Evolutionary conservation across 2,888 invertebrate species (phyloP).

Genomic region (Hyppa rectilinea): DNA sequence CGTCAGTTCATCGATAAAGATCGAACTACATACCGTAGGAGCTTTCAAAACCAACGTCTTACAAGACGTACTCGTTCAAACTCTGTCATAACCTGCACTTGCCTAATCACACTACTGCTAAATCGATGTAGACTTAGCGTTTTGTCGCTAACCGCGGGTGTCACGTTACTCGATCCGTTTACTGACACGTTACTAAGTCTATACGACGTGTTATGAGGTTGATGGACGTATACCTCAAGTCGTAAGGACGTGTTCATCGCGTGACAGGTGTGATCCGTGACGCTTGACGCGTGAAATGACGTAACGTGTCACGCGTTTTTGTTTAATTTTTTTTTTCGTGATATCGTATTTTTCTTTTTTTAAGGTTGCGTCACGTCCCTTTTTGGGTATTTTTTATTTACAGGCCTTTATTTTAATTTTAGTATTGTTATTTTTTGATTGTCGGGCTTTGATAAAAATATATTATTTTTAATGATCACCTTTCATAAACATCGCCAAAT

Average conservation of each 20-base stretch:
- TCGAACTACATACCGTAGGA: background rate
- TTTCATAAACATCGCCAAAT: background rate
- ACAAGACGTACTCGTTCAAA: background rate
- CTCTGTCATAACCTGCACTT: constrained; percentile 5
- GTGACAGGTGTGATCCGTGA: constrained; percentile 78
- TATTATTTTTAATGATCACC: background rate
- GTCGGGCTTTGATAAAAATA: background rate
- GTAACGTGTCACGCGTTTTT: constrained; percentile 70
- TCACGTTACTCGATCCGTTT: constrained; percentile 78
- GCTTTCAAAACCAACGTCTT: background rate
- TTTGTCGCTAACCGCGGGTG: constrained; percentile 84
- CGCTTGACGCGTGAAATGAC: constrained; percentile 73
- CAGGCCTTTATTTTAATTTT: background rate
- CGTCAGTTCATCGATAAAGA: no score
- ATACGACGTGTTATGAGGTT: constrained; percentile 83
- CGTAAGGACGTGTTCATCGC: constrained; percentile 77
- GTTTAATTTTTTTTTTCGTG: constrained; percentile 44
- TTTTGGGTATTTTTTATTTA: constrained; percentile 6
- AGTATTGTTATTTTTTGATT: background rate
- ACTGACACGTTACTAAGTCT: constrained; percentile 84
- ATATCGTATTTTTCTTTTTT: constrained; percentile 9
- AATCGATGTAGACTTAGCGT: constrained; percentile 79
- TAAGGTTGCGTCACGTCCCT: background rate
- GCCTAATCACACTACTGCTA: constrained; percentile 56
- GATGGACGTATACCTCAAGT: constrained; percentile 82